phyloP scores from a whole-genome alignment of 2,113 vertebrate genomes.

The Coryphaenoides rupestris region DNA sequence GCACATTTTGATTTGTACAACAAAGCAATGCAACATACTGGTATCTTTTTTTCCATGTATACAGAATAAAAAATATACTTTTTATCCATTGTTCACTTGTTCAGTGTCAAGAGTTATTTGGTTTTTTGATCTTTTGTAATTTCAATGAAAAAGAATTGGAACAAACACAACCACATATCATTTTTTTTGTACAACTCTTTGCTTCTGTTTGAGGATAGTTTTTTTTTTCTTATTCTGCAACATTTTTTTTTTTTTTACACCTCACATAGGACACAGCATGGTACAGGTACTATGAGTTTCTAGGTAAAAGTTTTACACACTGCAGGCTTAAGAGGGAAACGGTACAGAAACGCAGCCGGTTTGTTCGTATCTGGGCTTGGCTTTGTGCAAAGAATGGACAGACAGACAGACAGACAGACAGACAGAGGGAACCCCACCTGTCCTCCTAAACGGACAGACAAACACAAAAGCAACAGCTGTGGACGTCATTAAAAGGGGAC shows the following conservation, averaged over 20 bases:
- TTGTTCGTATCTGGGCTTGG: conserved; percentile 13
- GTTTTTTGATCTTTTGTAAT: conserved; percentile 37
- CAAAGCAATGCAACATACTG: conserved; percentile 71
- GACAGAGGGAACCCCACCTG: conserved; percentile 69
- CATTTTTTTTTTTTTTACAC: conserved; percentile 34
- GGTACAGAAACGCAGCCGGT: conserved; percentile 1
- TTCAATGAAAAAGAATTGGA: conserved; percentile 37
- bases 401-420: conserved; percentile 34
- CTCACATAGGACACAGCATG: conserved; percentile 1
- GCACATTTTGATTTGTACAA: conserved; percentile 83
- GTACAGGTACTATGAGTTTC: background rate
- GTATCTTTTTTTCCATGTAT: conserved; percentile 66
- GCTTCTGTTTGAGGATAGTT: conserved; percentile 22
- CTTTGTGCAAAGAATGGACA: conserved; percentile 26
- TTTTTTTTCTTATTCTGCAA: conserved; percentile 28
- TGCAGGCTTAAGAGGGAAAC: conserved; percentile 14
- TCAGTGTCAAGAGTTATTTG: conserved; percentile 66
- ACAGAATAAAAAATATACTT: conserved; percentile 76
- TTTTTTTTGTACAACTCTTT: conserved; percentile 31
- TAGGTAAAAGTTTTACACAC: background rate
- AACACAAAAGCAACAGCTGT: conserved; percentile 8
- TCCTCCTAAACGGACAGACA: conserved; percentile 58
- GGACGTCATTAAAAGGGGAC: conserved; percentile 38
- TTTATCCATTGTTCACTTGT: conserved; percentile 70
- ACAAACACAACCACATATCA: conserved; percentile 51